Conservation (phyloP, 2,797 vertebrate genomes). For the Enteromius anoplus region DNA sequence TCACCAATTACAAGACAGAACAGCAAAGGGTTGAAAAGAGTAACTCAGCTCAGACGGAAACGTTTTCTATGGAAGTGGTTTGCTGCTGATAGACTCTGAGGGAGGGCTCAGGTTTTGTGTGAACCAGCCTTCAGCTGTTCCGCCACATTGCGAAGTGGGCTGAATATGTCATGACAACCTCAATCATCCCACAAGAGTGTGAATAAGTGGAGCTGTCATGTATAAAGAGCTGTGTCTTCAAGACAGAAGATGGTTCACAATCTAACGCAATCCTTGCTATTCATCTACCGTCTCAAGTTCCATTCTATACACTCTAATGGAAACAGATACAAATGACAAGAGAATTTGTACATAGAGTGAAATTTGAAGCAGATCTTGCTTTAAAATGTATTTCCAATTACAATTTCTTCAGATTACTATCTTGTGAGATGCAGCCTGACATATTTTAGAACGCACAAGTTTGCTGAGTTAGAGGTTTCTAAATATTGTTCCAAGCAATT, state of each 20-base stretch:
- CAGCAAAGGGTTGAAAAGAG: constrained; percentile 14
- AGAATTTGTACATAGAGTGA: not conserved
- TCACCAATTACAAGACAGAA: not conserved
- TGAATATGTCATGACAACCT: constrained; percentile 35
- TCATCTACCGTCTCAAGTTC: not conserved
- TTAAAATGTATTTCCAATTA: not conserved
- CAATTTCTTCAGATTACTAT: not conserved
- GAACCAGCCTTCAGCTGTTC: constrained; percentile 32
- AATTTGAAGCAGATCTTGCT: not conserved
- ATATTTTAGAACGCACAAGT: not conserved
- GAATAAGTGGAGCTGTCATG: constrained; percentile 3
- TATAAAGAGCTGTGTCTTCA: constrained; percentile 12
- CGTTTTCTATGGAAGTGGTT: constrained; percentile 20
- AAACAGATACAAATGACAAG: not conserved
- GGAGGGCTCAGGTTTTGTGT: constrained; percentile 22
- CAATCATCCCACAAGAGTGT: constrained; percentile 27
- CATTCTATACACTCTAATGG: not conserved
- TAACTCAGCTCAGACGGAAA: constrained; percentile 4
- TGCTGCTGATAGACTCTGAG: constrained; percentile 22
- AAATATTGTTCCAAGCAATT: not conserved
- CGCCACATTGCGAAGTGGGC: constrained; percentile 17
- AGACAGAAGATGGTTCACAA: constrained; percentile 9
- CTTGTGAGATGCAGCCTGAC: not conserved
- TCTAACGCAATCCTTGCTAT: not conserved
- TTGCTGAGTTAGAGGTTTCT: not conserved